Evolutionary conservation across 1,140 invertebrate species (phyloP).

Genomic region (Drosophila asahinai): DNA sequence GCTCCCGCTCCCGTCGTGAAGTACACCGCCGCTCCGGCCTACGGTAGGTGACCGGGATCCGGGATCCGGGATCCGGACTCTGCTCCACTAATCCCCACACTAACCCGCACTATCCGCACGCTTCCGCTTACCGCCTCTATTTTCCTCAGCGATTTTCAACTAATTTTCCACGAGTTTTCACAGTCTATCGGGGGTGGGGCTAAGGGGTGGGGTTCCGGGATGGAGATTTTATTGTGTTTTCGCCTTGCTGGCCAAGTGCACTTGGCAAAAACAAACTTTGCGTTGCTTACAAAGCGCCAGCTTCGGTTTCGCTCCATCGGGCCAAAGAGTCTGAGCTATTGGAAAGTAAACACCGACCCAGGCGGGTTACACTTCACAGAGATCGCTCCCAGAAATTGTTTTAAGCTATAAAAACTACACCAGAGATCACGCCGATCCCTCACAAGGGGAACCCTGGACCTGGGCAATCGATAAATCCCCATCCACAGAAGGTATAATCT

Average conservation of each 20-base stretch:
- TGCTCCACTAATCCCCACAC: conserved; percentile 4
- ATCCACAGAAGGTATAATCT: conserved; percentile 9
- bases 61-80: not conserved
- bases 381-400: not conserved
- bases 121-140: not conserved
- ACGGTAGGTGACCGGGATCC: conserved; percentile 67
- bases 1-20: conserved; percentile 74
- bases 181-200: not conserved
- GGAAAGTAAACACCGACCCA: not conserved
- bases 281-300: not conserved
- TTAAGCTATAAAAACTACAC: not conserved
- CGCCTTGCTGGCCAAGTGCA: conserved; percentile 24
- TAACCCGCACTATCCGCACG: conserved; percentile 28
- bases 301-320: conserved; percentile 22
- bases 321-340: not conserved
- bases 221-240: conserved; percentile 39
- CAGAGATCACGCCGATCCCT: not conserved
- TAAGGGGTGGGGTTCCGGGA: not conserved
- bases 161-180: conserved; percentile 22
- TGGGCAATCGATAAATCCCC: conserved; percentile 17
- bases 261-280: conserved; percentile 50
- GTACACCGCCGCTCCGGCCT: conserved; percentile 75
- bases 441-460: not conserved
- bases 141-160: conserved; percentile 28
- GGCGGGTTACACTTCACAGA: not conserved